These are phyloP conservation scores for Phoxinus dragarum DNA, from an alignment of 2,797 vertebrate genomes.

Conservation along the genomic window DNA sequence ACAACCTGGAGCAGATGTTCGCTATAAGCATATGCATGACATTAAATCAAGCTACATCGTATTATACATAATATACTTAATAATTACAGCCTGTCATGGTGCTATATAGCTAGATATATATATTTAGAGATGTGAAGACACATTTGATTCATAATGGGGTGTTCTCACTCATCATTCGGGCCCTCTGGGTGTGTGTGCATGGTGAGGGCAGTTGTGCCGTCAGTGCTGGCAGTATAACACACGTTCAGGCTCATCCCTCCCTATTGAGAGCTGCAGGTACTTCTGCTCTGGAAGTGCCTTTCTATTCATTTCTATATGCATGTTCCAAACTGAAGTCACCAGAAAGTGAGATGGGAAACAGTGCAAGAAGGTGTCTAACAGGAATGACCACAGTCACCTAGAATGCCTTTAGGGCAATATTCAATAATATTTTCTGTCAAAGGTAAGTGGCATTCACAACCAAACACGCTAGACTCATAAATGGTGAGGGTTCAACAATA, in stretches of 20 bases:
- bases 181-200: background rate
- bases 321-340: background rate
- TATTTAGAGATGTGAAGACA: constrained; percentile 29
- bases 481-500: background rate
- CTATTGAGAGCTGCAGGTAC: background rate
- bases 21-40: background rate
- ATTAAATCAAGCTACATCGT: background rate
- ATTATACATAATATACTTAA: background rate
- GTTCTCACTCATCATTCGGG: background rate
- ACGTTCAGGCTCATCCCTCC: constrained; percentile 26
- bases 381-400: background rate
- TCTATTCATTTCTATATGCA: background rate
- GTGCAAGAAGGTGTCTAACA: background rate
- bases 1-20: background rate
- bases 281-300: background rate
- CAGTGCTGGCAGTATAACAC: constrained; percentile 12
- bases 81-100: constrained; percentile 14
- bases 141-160: background rate
- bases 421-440: background rate
- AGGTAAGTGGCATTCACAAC: background rate
- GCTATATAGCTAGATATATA: background rate
- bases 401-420: background rate
- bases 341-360: constrained; percentile 4
- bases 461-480: background rate
- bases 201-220: constrained; percentile 4